Evolutionary conservation across 2,797 vertebrate species (phyloP).

Genomic region (Bradypodion pumilum): DNA sequence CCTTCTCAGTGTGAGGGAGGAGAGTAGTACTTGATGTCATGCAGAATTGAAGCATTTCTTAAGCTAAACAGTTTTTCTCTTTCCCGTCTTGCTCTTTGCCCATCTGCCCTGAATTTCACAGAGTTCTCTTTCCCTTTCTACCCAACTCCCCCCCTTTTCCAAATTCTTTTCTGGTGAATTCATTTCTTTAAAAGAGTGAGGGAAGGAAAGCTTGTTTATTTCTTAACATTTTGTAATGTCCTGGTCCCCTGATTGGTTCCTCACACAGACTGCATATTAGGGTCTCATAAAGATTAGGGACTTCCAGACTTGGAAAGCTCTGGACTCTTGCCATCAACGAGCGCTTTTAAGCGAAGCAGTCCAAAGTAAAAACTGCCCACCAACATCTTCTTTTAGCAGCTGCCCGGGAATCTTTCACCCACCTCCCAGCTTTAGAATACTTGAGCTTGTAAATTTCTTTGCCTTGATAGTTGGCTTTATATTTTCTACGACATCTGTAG

Average conservation of each 20-base stretch:
- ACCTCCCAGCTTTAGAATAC: fast-evolving
- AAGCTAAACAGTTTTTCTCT: not conserved
- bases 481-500: not conserved
- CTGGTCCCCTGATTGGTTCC: not conserved
- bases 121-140: fast-evolving
- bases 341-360: not conserved
- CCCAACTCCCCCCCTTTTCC: fast-evolving
- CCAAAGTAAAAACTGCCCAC: not conserved
- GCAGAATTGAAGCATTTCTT: not conserved
- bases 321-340: not conserved
- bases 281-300: not conserved
- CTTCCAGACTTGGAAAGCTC: constrained; percentile 3
- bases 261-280: not conserved
- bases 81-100: not conserved
- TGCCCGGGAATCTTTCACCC: not conserved
- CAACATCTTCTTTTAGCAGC: not conserved
- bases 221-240: not conserved
- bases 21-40: not conserved
- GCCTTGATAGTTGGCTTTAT: not conserved
- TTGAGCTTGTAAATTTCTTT: not conserved
- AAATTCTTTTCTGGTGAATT: constrained; percentile 4
- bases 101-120: not conserved
- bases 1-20: not conserved
- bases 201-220: not conserved
- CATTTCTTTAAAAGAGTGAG: not conserved